Conservation (phyloP, 2,113 vertebrate genomes). For the Sceloporus tristichus region DNA sequence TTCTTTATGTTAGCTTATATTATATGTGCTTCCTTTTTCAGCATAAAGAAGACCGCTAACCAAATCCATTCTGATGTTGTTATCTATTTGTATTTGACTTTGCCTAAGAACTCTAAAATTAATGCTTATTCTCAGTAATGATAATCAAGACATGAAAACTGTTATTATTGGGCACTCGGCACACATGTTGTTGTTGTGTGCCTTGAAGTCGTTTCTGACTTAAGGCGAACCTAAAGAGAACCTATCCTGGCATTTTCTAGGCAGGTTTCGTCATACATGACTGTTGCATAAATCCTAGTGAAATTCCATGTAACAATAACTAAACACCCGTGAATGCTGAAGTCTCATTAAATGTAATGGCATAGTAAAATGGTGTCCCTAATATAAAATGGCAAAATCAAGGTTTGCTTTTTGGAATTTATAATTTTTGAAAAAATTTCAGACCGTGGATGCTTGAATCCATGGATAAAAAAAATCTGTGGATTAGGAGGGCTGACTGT, state of each 20-base stretch:
- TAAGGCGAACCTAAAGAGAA: no score
- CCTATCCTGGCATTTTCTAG: no score
- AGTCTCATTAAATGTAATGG: no score
- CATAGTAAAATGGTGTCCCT: no score
- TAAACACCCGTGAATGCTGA: not conserved
- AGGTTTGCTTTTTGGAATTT: no score
- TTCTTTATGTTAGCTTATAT: slow-evolving; percentile 19
- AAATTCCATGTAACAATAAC: not conserved
- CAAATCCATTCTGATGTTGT: not conserved
- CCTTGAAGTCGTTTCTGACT: no score
- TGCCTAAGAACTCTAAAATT: not conserved
- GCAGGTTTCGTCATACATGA: not conserved
- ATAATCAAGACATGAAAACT: not conserved
- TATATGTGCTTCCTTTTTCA: not conserved
- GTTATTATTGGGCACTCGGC: not conserved
- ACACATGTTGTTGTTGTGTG: not conserved
- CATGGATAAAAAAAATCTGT: no score
- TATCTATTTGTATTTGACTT: not conserved
- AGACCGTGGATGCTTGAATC: no score
- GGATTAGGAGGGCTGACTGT: no score
- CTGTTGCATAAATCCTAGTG: not conserved
- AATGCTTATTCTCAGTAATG: not conserved
- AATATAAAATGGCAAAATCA: no score
- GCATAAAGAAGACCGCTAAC: not conserved
- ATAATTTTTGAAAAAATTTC: no score